These are phyloP conservation scores for Anas acuta DNA, from an alignment of 2,797 vertebrate genomes.

Conservation along the genomic window DNA sequence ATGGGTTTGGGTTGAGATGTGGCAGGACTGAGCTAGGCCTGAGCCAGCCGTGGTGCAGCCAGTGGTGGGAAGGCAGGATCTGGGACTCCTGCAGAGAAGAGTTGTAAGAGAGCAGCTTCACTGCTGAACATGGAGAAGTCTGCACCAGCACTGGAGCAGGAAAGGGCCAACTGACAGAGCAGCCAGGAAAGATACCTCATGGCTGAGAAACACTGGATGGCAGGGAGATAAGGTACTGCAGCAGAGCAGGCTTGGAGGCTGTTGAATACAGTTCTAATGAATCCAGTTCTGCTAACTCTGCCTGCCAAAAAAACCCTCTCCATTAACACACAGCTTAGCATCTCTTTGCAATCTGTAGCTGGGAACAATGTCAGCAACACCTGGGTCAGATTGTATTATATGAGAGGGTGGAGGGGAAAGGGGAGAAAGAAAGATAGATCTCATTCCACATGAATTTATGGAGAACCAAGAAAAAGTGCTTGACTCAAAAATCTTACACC, in stretches of 20 bases:
- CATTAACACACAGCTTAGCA: background rate
- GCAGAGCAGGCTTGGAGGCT: background rate
- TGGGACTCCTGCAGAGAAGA: background rate
- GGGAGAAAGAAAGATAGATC: background rate
- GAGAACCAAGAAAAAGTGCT: background rate
- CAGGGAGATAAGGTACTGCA: background rate
- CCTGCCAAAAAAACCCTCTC: background rate
- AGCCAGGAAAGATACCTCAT: background rate
- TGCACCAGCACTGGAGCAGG: background rate
- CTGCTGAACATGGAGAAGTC: rapidly evolving
- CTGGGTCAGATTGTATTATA: background rate
- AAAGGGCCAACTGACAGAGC: background rate
- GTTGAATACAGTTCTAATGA: background rate
- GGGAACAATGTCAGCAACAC: background rate
- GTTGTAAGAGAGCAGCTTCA: background rate
- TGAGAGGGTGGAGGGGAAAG: rapidly evolving
- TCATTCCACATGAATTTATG: background rate
- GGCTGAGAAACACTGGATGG: background rate
- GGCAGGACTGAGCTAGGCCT: background rate
- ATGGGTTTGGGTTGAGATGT: background rate
- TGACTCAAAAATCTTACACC: conserved; percentile 31
- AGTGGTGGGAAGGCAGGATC: background rate
- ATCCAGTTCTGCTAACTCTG: background rate
- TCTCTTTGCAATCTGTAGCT: background rate
- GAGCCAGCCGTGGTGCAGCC: background rate